A percentile compares a stretch with the other conserved stretches of the same genome.
Conservation (phyloP, 1,140 invertebrate genomes). For the Macrobrachium rosenbergii region DNA sequence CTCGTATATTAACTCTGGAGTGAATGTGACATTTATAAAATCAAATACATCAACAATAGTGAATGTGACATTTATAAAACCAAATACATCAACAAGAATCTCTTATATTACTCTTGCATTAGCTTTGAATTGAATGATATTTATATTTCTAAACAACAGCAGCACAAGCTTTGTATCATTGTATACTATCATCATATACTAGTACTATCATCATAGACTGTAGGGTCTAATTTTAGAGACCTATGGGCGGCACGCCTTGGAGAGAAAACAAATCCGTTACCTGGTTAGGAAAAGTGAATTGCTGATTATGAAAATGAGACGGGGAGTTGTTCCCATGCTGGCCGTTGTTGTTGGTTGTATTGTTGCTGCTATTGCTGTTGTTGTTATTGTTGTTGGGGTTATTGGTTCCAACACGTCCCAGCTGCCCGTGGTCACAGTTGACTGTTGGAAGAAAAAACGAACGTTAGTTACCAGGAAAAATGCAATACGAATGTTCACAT, state of each 20-base stretch:
- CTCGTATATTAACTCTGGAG: too few species aligned
- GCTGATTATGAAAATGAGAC: conserved; percentile 56
- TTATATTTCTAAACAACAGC: too few species aligned
- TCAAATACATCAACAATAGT: too few species aligned
- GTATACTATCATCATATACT: too few species aligned
- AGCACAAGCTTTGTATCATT: too few species aligned
- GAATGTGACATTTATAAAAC: too few species aligned
- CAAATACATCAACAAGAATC: too few species aligned
- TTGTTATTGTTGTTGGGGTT: background rate
- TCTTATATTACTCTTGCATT: too few species aligned
- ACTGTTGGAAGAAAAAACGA: background rate
- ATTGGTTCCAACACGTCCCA: conserved; percentile 26
- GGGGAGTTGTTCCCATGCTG: conserved; percentile 47
- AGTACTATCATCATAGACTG: too few species aligned
- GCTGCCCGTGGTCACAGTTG: conserved; percentile 44
- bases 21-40: too few species aligned
- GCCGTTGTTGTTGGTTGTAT: background rate
- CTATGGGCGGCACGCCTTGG: background rate
- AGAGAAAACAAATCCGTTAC: background rate
- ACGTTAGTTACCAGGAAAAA: background rate
- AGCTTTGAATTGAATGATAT: too few species aligned
- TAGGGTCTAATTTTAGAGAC: too few species aligned
- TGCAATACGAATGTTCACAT: background rate
- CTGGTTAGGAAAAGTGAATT: conserved; percentile 58
- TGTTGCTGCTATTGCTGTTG: conserved; percentile 20